Evolutionary conservation across 2,113 vertebrate genomes (phyloP).

Genomic region (Rhodinocichla rosea): DNA sequence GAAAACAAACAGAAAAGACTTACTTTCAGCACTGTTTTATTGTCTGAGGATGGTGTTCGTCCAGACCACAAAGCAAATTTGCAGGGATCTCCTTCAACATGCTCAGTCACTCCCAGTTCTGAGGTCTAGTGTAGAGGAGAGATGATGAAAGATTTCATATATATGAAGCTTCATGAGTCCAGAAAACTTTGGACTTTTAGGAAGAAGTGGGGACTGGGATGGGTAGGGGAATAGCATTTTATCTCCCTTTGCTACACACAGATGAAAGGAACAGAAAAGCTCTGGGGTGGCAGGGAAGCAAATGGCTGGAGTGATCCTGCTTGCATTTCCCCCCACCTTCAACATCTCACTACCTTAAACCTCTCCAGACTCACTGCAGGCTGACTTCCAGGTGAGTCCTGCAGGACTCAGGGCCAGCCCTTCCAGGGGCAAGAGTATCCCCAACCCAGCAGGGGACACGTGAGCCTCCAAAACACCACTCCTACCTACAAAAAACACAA

Average conservation of each 20-base stretch:
- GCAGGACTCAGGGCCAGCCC: not conserved
- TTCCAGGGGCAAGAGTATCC: not conserved
- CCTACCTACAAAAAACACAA: not conserved
- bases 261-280: not conserved
- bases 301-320: not conserved
- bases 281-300: not conserved
- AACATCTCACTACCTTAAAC: not conserved
- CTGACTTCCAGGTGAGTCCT: not conserved
- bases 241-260: not conserved
- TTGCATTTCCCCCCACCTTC: not conserved
- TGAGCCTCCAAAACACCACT: not conserved
- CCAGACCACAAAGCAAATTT: conserved; percentile 98
- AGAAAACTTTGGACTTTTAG: not conserved
- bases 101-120: conserved; percentile 95
- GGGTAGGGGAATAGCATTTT: not conserved
- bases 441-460: not conserved
- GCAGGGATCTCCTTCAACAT: conserved; percentile 97
- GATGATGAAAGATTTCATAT: not conserved
- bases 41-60: conserved; percentile 95
- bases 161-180: not conserved
- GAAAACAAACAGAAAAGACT: conserved; percentile 10
- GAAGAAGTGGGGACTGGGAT: not conserved
- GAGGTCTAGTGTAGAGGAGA: conserved; percentile 85
- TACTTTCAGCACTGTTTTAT: conserved; percentile 97
- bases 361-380: not conserved